Base-by-base conservation (phyloP, 2,797 vertebrate species). In the Phaenicophaeus curvirostris region DNA sequence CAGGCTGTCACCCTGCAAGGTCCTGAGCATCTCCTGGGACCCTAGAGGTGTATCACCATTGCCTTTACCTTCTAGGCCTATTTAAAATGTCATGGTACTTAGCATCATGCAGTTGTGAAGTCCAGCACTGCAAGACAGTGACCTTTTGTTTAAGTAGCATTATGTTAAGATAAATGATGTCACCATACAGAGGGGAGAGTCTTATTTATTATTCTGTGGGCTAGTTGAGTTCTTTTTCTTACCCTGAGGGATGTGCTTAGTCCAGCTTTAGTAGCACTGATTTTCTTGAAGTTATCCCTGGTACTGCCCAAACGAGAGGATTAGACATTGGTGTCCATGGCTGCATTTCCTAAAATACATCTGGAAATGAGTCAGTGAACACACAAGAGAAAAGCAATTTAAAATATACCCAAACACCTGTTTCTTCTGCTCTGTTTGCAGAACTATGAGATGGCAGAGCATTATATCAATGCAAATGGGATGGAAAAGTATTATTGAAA, bases 401-500 rank as follows among this genome's bases (percentile, higher is more conserved):
- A 75, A 92, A 91, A 57, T 53, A 51, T 6, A 78, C 46, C 57
- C 27, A 79, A 48, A 21, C 11, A 73, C 39, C 55, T 91, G 35
- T 74, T 59, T 46, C 37, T 87, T 62, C 68, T 66, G 16, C 37
- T 94, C 48, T 74, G 18, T 93, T 92, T 88, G 85, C 63, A 81
- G 81, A 91, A 53, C 78, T 71, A 1, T 0, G 3, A 51, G 66
- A 50, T 71, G 30, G 30, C 79, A 81, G 51, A 84, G 62, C 39
- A 73, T 73, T 94, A 67, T 51, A 81, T 93, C 79, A 85, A n/a
- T 82, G 53, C 53, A 87, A 85, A 95, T 67, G 67, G 15, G 11
- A 69, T 85, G 57, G 74, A 91, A 87, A 85, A 71, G 33, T 87
- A 30, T 75, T 92, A 72, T 42, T 74, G 87, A 90, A 94, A 88